Conservation (phyloP, 2,888 invertebrate genomes). For the Torymus aiolomorphi region DNA sequence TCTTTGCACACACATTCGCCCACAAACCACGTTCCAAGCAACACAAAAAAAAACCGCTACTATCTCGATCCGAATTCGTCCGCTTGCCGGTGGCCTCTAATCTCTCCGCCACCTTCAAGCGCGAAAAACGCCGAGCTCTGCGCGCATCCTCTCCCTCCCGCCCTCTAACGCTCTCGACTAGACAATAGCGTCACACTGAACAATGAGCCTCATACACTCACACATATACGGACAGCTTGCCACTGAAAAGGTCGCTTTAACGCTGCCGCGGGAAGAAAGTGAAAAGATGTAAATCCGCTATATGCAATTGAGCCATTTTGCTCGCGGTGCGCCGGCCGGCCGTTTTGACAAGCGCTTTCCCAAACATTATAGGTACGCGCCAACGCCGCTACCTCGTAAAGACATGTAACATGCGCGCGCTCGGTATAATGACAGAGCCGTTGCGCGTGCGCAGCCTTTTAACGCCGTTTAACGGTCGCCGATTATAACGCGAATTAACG, state of each 20-base stretch:
- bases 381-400: not conserved
- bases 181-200: too few species aligned
- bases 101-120: too few species aligned
- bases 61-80: too few species aligned
- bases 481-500: constrained; percentile 8
- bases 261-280: constrained; percentile 25
- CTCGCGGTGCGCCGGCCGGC: not conserved
- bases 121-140: too few species aligned
- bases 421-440: constrained; percentile 6
- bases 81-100: too few species aligned
- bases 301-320: constrained; percentile 23
- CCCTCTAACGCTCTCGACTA: too few species aligned
- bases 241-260: not conserved
- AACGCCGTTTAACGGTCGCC: constrained; percentile 34
- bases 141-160: too few species aligned
- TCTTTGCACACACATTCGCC: too few species aligned
- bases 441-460: not conserved
- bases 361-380: too few species aligned
- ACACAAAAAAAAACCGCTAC: too few species aligned
- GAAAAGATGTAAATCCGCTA: constrained; percentile 39
- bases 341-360: constrained; percentile 21
- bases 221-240: not conserved
- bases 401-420: not conserved
- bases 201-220: too few species aligned
- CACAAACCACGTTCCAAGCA: too few species aligned